Percentiles rank a stretch among this genome's conserved stretches.
These are phyloP conservation scores for Odontothrips loti DNA, from an alignment of 2,888 invertebrate species.

Conservation along the genomic window DNA sequence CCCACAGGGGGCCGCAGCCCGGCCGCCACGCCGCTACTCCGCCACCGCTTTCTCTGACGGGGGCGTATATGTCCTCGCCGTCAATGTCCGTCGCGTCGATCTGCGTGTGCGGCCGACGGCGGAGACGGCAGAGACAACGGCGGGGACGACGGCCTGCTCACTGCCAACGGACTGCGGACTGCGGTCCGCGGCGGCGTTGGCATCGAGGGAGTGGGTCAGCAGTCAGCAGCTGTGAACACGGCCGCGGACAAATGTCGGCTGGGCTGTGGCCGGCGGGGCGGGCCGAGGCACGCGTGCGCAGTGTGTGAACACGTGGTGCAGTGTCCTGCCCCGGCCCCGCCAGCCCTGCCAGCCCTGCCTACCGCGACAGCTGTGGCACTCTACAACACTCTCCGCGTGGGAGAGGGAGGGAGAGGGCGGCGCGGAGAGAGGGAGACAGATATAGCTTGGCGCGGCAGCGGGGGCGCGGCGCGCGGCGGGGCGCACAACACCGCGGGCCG, in stretches of 20 bases:
- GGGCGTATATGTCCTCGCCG: neutral
- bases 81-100: neutral
- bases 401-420: neutral
- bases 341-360: neutral
- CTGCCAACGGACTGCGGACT: neutral
- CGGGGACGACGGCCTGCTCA: neutral
- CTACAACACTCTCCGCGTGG: slow-evolving; percentile 1
- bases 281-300: neutral
- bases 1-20: too few species aligned
- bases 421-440: neutral
- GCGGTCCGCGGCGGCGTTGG: neutral
- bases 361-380: slow-evolving; percentile 2
- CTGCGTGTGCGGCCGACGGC: neutral
- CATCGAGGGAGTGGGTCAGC: neutral
- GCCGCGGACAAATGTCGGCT: too few species aligned
- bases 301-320: neutral
- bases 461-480: neutral
- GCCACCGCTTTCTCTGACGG: slow-evolving; percentile 6
- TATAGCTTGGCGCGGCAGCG: neutral
- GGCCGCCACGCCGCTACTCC: neutral
- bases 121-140: neutral
- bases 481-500: neutral
- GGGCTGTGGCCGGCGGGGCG: too few species aligned
- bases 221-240: too few species aligned
- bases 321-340: neutral